Percentiles rank a stretch among this genome's conserved stretches.
Conservation (phyloP, 2,888 invertebrate species). For the Parochlus steinenii region DNA sequence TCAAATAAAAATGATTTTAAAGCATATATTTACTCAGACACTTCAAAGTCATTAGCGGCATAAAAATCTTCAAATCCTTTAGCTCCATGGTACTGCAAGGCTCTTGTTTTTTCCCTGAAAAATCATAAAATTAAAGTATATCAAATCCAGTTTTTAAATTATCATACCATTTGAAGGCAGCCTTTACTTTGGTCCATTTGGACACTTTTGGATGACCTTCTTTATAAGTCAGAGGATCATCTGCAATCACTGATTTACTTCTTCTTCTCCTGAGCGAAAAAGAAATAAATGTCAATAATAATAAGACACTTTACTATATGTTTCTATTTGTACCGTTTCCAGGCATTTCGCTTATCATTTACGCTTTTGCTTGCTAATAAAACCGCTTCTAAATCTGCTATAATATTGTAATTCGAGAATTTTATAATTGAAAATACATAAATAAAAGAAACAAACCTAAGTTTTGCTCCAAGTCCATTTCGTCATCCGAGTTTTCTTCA, state of each 20-base stretch:
- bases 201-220: conserved; percentile 46
- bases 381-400: conserved; percentile 46
- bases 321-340: conserved; percentile 23
- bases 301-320: conserved; percentile 14
- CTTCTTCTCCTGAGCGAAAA: conserved; percentile 36
- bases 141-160: too few species aligned
- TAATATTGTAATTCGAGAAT: too few species aligned
- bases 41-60: conserved; percentile 33
- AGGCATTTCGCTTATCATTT: conserved; percentile 32
- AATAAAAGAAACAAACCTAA: too few species aligned
- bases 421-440: too few species aligned
- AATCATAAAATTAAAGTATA: too few species aligned
- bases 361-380: conserved; percentile 36
- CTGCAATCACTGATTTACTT: conserved; percentile 50
- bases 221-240: conserved; percentile 34
- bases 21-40: conserved; percentile 29
- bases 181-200: conserved; percentile 81
- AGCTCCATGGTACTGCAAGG: conserved; percentile 26
- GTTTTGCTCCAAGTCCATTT: conserved; percentile 43
- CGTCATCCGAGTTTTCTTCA: conserved; percentile 34
- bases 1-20: too few species aligned
- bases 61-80: conserved; percentile 31
- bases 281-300: too few species aligned
- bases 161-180: conserved; percentile 78
- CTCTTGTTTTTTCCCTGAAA: conserved; percentile 59